Conservation (phyloP, 2,797 vertebrate species). For the Podarcis siculus region DNA sequence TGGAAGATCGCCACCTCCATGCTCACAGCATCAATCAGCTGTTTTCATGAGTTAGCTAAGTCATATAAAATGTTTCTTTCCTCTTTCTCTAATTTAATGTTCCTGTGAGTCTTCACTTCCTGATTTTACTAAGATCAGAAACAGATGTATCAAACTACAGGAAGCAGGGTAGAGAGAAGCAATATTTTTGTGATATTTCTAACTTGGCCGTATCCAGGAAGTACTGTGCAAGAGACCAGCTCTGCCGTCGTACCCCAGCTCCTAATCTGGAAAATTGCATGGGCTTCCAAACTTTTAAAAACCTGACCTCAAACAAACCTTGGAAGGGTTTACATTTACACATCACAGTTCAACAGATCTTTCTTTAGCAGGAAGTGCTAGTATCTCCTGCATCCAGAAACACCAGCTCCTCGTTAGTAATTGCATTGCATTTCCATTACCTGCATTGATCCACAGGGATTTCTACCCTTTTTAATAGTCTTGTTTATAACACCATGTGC, state of each 20-base stretch:
- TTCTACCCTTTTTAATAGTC: conserved; percentile 7
- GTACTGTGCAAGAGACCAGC: neutral
- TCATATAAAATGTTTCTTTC: neutral
- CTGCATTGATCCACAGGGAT: neutral
- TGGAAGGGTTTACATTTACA: neutral
- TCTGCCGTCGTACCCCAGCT: neutral
- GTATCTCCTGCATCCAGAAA: neutral
- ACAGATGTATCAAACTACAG: conserved; percentile 25
- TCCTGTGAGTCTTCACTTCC: neutral
- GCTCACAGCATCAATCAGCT: neutral
- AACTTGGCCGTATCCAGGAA: conserved; percentile 3
- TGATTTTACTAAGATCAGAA: conserved; percentile 23
- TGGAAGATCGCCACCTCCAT: neutral
- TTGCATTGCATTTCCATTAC: conserved; percentile 5
- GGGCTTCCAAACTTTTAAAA: conserved; percentile 23
- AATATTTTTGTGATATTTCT: conserved; percentile 15
- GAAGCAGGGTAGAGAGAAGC: neutral
- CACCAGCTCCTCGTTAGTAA: neutral
- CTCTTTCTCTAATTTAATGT: neutral
- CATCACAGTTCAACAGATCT: neutral
- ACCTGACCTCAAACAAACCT: neutral
- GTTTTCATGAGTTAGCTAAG: conserved; percentile 4
- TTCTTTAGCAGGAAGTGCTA: conserved; percentile 7
- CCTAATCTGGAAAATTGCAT: conserved; percentile 18
- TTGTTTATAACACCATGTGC: neutral